phyloP scores from a whole-genome alignment of 2,113 vertebrate species.

The Bos indicus region DNA sequence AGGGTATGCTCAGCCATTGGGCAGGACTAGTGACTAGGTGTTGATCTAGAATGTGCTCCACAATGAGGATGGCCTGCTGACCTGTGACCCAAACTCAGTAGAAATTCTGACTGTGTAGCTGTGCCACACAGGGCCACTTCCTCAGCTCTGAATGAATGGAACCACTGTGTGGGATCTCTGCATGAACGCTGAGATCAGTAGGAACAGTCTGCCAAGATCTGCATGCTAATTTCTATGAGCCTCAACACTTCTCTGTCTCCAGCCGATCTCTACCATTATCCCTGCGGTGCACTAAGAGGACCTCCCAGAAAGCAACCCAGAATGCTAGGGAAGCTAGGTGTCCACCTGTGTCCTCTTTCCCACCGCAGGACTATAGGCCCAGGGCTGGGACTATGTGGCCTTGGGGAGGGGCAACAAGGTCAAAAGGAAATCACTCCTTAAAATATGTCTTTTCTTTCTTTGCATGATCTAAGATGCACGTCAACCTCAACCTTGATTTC shows the following conservation, averaged over 20 bases:
- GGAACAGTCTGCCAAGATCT: neutral
- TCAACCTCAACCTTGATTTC: neutral
- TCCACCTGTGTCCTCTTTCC: neutral
- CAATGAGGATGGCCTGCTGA: neutral
- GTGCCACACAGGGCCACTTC: no score
- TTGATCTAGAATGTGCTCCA: neutral
- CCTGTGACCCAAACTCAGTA: neutral
- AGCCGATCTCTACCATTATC: no score
- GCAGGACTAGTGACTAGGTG: neutral
- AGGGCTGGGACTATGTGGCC: no score
- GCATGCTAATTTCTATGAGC: neutral
- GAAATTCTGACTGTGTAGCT: neutral
- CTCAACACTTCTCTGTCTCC: neutral
- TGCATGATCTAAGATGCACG: neutral
- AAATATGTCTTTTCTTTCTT: neutral
- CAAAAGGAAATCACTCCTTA: neutral
- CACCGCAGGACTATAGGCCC: neutral
- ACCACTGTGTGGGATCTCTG: neutral
- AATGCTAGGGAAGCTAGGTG: neutral
- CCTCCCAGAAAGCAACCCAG: neutral
- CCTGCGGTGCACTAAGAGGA: neutral
- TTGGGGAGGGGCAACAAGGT: neutral
- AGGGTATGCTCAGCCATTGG: neutral
- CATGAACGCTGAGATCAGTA: neutral
- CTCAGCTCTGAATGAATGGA: neutral